phyloP scores from a whole-genome alignment of 35 echinoderm and acorn worm species.

The Amphiura filiformis region DNA sequence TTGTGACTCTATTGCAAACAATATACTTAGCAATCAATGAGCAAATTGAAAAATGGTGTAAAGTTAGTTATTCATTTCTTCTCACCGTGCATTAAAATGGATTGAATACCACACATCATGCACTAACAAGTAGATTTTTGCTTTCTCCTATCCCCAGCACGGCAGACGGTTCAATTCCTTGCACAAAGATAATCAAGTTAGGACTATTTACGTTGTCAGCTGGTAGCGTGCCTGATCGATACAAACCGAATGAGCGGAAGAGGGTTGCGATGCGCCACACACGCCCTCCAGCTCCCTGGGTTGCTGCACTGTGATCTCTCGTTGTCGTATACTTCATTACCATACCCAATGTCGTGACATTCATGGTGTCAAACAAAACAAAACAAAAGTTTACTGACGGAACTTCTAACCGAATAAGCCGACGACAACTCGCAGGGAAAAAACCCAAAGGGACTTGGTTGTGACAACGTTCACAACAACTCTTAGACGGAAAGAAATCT shows the following conservation, averaged over 20 bases:
- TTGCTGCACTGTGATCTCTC: background rate
- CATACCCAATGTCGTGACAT: background rate
- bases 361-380: background rate
- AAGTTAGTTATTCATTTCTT: too few species aligned
- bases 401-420: conserved; percentile 4
- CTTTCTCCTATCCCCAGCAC: background rate
- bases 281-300: background rate
- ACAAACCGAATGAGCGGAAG: conserved; percentile 28
- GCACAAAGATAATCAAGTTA: conserved; percentile 38
- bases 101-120: background rate
- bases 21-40: too few species aligned
- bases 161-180: conserved; percentile 33
- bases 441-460: too few species aligned
- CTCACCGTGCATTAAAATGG: too few species aligned
- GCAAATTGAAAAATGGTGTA: too few species aligned
- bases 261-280: background rate
- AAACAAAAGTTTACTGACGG: background rate
- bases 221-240: conserved; percentile 16
- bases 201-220: conserved; percentile 45
- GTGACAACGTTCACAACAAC: conserved; percentile 1
- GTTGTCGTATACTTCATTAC: background rate
- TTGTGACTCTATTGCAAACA: too few species aligned
- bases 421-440: background rate
- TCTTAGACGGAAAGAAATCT: background rate
- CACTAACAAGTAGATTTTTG: background rate